Base-by-base conservation (phyloP, 2,113 vertebrate species). In the Pygoscelis antarcticus region DNA sequence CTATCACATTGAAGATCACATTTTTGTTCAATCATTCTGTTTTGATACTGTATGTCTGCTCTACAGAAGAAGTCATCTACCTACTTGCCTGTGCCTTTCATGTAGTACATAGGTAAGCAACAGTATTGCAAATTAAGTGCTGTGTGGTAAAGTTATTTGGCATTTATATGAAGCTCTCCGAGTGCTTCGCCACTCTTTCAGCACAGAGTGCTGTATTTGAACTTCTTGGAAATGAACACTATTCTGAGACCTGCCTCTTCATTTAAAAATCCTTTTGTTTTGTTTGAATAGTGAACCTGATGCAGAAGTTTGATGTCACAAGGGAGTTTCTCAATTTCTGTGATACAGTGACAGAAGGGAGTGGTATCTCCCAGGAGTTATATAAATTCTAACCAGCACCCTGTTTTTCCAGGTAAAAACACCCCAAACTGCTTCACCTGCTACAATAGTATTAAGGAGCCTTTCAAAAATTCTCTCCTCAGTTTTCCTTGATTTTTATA, bases 381-480 rank as follows among this genome's bases (percentile, higher is more conserved):
- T 18, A 62, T 57, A 66, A 42, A 57, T 89, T 83, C 23, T 47
- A 80, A 17, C 7, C 20, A 57, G 9, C 3, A 72, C 10, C 4
- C 1, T 23, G 1, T 61, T 86, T 86, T 64, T 44, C 19, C 15
- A 9, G 19, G 6, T 34, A 30, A 84, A 70, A 75, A 16, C 52
- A 2, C 1, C 1, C 23, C 5, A 57, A 72, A 49, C 10, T 9
- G 3, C 16, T 65, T 78, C 6, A 47, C 5, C 1, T 4, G 2
- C 52, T 32, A 57, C 6, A 70, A 34, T 7, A 55, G 4, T 57
- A 70, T 32, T n/a, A 71, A 71, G 4, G 7, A 89, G 2, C 1
- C 2, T 51, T 85, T 75, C 3, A 65, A 82, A 64, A 55, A 5
- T 20, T 40, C 3, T 90, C 6, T 54, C 6, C 5, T 82, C 9